Evolutionary conservation across 1,140 invertebrate species (phyloP).

Genomic region (Macrotrachela quadricornifera): DNA sequence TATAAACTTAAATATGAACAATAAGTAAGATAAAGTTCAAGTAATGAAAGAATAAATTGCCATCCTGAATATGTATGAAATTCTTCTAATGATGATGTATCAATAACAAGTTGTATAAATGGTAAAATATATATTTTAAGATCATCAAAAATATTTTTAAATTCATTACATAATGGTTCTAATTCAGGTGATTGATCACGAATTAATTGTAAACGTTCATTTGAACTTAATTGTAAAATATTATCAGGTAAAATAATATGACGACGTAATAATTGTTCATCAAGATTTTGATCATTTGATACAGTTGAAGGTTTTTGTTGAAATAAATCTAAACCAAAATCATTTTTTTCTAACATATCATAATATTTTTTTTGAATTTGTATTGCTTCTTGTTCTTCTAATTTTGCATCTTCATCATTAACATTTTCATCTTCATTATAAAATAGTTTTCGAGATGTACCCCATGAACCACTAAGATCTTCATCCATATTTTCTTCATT

Average conservation of each 20-base stretch:
- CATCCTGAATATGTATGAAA: slow-evolving; percentile 17
- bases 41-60: slow-evolving; percentile 2
- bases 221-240: slow-evolving; percentile 46
- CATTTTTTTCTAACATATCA: slow-evolving; percentile 53
- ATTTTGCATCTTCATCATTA: slow-evolving; percentile 50
- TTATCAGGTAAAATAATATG: slow-evolving; percentile 38
- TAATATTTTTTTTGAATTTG: slow-evolving; percentile 53
- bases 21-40: slow-evolving; percentile 38
- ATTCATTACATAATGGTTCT: slow-evolving; percentile 48
- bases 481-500: slow-evolving; percentile 13
- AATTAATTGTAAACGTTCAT: slow-evolving; percentile 48
- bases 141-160: slow-evolving; percentile 42
- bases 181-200: slow-evolving; percentile 66
- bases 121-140: slow-evolving; percentile 41
- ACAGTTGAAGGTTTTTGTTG: slow-evolving; percentile 7
- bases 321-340: slow-evolving; percentile 50
- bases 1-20: slow-evolving; percentile 65
- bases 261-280: no score
- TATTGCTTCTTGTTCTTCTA: slow-evolving; percentile 62
- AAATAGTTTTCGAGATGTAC: slow-evolving; percentile 53
- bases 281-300: no score
- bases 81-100: slow-evolving; percentile 36
- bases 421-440: slow-evolving; percentile 70
- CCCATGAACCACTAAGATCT: slow-evolving; percentile 44
- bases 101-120: slow-evolving; percentile 36